Percentiles rank a stretch among this genome's conserved stretches.
Conservation (phyloP, 2,888 invertebrate species). For the Plagiodera versicolora region DNA sequence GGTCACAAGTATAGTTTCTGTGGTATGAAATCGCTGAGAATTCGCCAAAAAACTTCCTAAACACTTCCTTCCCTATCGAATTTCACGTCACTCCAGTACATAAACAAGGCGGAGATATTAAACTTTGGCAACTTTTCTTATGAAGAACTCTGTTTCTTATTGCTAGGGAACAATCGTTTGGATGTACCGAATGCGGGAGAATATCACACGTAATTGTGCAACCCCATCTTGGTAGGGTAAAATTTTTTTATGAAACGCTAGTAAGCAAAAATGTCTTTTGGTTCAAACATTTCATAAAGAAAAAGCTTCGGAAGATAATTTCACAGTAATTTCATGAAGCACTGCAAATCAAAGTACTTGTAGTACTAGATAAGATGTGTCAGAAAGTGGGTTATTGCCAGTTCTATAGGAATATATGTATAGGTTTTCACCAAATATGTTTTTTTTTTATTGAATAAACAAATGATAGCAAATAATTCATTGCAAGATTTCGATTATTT, state of each 20-base stretch:
- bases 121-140: constrained; percentile 17
- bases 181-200: not conserved
- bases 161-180: not conserved
- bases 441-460: no score
- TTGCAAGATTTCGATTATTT: not conserved
- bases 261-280: no score
- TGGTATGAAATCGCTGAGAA: constrained; percentile 26
- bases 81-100: constrained; percentile 29
- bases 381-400: no score
- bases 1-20: constrained; percentile 17
- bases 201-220: not conserved
- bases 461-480: no score
- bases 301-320: no score
- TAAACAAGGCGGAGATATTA: constrained; percentile 32
- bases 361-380: no score
- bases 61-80: constrained; percentile 31
- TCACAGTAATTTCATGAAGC: no score
- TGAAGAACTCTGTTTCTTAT: constrained; percentile 3
- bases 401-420: no score
- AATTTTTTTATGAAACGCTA: no score
- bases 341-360: no score
- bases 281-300: no score
- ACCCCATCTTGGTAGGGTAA: not conserved
- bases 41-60: constrained; percentile 34
- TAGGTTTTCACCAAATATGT: no score